Percentiles rank a stretch among this genome's conserved stretches.
Evolutionary conservation across 2,888 invertebrate species (phyloP).

Genomic region (Fissipunctia ypsillon): DNA sequence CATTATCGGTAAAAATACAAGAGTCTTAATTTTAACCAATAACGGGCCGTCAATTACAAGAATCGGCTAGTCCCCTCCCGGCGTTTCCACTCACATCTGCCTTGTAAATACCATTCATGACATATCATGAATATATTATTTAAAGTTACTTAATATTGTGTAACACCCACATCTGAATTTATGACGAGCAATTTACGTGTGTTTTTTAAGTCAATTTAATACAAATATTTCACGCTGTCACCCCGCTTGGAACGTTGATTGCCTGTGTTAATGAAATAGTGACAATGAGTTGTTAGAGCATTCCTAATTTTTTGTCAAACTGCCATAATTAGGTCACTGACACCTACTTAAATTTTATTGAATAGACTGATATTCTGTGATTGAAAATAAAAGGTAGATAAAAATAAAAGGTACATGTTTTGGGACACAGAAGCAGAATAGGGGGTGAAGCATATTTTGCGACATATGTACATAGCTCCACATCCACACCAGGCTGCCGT

Average conservation of each 20-base stretch:
- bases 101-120: too few relatives aligned
- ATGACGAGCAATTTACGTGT: not conserved
- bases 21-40: too few relatives aligned
- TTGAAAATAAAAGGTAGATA: not conserved
- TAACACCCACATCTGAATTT: not conserved
- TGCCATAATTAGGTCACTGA: conserved; percentile 51
- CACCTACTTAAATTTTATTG: conserved; percentile 13
- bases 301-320: conserved; percentile 41
- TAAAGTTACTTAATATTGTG: not conserved
- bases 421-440: too few relatives aligned
- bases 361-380: not conserved
- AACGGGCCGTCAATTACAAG: too few relatives aligned
- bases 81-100: too few relatives aligned
- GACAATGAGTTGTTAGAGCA: conserved; percentile 7
- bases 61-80: too few relatives aligned
- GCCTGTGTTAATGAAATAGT: conserved; percentile 1
- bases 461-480: too few relatives aligned
- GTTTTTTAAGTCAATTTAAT: not conserved
- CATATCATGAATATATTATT: too few relatives aligned
- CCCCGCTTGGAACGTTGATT: conserved; percentile 28
- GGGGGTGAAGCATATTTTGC: too few relatives aligned
- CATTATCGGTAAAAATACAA: too few relatives aligned
- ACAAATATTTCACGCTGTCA: not conserved
- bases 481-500: too few relatives aligned
- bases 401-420: too few relatives aligned